A percentile compares a stretch with the other conserved stretches of the same genome.
Conservation (phyloP, 2,797 vertebrate genomes). For the Sebastes reedi region DNA sequence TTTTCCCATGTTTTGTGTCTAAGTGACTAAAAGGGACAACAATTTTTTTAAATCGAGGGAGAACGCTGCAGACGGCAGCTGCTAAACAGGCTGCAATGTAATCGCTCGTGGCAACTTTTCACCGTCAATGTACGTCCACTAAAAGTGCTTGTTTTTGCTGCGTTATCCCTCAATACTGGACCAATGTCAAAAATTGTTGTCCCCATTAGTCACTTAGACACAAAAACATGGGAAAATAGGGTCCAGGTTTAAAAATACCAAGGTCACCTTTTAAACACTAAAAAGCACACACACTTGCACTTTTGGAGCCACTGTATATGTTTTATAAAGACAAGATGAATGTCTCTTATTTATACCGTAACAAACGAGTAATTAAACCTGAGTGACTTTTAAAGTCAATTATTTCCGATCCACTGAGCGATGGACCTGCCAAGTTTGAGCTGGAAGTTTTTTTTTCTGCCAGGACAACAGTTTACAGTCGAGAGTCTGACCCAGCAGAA, state of each 20-base stretch:
- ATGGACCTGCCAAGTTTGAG: conserved; percentile 46
- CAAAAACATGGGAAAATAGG: not conserved
- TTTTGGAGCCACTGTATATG: conserved; percentile 14
- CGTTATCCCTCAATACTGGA: not conserved
- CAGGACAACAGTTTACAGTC: conserved; percentile 46
- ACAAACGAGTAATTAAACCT: conserved; percentile 45
- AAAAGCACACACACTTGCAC: not conserved
- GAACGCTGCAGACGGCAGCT: not conserved
- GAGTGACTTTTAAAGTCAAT: conserved; percentile 55
- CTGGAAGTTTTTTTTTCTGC: conserved; percentile 26
- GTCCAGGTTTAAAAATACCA: not conserved
- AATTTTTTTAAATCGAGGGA: not conserved
- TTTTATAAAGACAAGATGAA: conserved; percentile 37
- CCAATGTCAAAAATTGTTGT: not conserved
- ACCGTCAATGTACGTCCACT: not conserved
- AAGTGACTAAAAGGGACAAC: not conserved
- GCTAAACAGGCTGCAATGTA: not conserved
- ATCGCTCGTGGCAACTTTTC: no score
- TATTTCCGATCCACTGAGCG: conserved; percentile 34
- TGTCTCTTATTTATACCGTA: conserved; percentile 59
- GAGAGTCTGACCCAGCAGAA: conserved; percentile 69
- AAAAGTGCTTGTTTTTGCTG: not conserved
- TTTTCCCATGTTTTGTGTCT: not conserved
- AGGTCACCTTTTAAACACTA: not conserved
- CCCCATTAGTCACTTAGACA: no score